A percentile compares a stretch with the other conserved stretches of the same genome.
phyloP scores from a whole-genome alignment of 2,888 invertebrate species.

The Iphiclides podalirius region DNA sequence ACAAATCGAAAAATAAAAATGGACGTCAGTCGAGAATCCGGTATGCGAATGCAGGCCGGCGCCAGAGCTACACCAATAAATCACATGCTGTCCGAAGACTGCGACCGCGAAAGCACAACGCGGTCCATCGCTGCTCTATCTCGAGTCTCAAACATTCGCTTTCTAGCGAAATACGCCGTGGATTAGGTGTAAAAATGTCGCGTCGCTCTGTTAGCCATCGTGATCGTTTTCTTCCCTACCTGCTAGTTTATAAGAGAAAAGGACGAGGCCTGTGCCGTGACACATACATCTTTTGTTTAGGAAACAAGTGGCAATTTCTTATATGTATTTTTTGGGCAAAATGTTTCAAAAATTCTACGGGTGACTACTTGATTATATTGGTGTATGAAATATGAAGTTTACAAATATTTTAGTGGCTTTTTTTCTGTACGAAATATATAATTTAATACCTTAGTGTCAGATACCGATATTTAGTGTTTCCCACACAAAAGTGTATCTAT shows the following conservation, averaged over 20 bases:
- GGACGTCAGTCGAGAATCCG: constrained; percentile 42
- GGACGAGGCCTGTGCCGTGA: constrained; percentile 35
- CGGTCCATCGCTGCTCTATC: constrained; percentile 27
- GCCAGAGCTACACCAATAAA: constrained; percentile 51
- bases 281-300: constrained; percentile 39
- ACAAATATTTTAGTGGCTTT: too few relatives aligned
- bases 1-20: constrained; percentile 36
- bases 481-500: too few relatives aligned
- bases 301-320: constrained; percentile 8
- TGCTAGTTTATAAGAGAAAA: constrained; percentile 37
- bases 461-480: too few relatives aligned
- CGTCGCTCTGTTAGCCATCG: constrained; percentile 30
- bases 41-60: constrained; percentile 45
- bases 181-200: constrained; percentile 27
- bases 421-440: too few relatives aligned
- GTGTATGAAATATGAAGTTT: too few relatives aligned
- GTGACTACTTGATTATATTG: too few relatives aligned
- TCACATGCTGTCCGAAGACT: constrained; percentile 35
- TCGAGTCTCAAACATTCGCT: constrained; percentile 30
- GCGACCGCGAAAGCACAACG: constrained; percentile 24
- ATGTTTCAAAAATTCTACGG: too few relatives aligned
- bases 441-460: too few relatives aligned
- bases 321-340: not conserved
- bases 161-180: constrained; percentile 28
- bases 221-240: constrained; percentile 44